Base-by-base conservation (phyloP, 2,797 vertebrate species). In the Myiothlypis chrysogaster region DNA sequence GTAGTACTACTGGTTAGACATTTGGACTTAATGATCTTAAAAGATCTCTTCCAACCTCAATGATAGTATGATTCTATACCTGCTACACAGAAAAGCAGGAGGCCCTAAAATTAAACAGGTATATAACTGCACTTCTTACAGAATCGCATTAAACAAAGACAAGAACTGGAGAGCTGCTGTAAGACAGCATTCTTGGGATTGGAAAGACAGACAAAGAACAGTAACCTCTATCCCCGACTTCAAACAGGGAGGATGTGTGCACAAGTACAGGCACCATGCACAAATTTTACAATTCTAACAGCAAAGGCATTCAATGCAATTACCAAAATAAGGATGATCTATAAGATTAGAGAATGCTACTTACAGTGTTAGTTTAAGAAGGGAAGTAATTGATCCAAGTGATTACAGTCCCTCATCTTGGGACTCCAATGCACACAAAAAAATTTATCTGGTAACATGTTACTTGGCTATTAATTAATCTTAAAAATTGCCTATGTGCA, bases 171-270 rank as follows among this genome's bases (percentile, higher is more conserved):
- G 8, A 87, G 34, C 19, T 60, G 47, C n/a, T n/a, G 3, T 27
- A 57, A 71, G n/a, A 76, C 9, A 43, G 20, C 22, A 59, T 53
- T 81, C 41, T 8, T 1, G 1, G 18, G 24, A 83, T 3, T 50
- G 39, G 22, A 68, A 37, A 39, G 53, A 68, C 28, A 75, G 44
- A 66, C 9, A 3, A 85, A 76, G 49, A 87, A 57, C 5, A 75
- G 39, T 17, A 77, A 64, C 12, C 43, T 83, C 75, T 28, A 86
- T 35, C 9, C 16, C n/a, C 0, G 1, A 34, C 25, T 72, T 93
- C n/a, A 30, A 65, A 22, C 10, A 78, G 25, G 8, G 11, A 91
- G 4, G 18, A 75, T 59, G 39, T 0, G 0, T 0, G 2, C 39
- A 49, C 16, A 69, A 23, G 19, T 61, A 41, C 12, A 12, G 3